Conservation (phyloP, 2,113 vertebrate genomes). For the Tyrannus savana region DNA sequence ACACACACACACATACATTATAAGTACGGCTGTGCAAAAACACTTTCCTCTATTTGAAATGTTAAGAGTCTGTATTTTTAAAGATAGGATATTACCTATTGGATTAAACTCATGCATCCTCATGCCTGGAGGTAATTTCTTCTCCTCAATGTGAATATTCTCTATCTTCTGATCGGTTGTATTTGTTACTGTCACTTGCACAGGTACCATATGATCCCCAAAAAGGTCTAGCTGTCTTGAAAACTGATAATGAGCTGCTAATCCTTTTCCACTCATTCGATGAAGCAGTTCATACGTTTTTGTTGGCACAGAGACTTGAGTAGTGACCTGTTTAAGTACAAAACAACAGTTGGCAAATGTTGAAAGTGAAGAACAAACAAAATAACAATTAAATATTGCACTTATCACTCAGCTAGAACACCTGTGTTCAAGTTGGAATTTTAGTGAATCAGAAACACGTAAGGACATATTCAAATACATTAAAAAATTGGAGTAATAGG, state of each 20-base stretch:
- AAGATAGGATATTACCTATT: slow-evolving; percentile 75
- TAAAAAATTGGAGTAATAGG: neutral
- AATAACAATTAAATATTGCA: neutral
- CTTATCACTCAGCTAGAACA: neutral
- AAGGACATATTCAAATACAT: neutral
- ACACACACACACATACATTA: neutral
- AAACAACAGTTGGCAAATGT: slow-evolving; percentile 7
- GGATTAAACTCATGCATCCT: slow-evolving; percentile 85
- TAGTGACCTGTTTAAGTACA: slow-evolving; percentile 76
- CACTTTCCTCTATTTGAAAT: neutral
- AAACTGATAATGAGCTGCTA: slow-evolving; percentile 89
- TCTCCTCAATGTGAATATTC: slow-evolving; percentile 85
- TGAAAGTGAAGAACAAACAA: neutral
- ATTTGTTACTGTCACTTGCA: slow-evolving; percentile 88
- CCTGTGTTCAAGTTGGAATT: neutral
- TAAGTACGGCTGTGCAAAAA: rapidly evolving
- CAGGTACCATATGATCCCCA: slow-evolving; percentile 85
- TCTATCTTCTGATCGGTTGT: slow-evolving; percentile 84
- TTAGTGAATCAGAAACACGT: neutral
- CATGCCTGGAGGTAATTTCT: slow-evolving; percentile 77
- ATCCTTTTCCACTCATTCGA: slow-evolving; percentile 93
- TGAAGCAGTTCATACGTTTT: slow-evolving; percentile 88
- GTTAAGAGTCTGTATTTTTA: neutral
- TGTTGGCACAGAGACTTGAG: slow-evolving; percentile 82
- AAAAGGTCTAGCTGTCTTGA: slow-evolving; percentile 87